These are phyloP conservation scores for Falcaria lacertinaria DNA, from an alignment of 2,888 invertebrate genomes.

Conservation along the genomic window DNA sequence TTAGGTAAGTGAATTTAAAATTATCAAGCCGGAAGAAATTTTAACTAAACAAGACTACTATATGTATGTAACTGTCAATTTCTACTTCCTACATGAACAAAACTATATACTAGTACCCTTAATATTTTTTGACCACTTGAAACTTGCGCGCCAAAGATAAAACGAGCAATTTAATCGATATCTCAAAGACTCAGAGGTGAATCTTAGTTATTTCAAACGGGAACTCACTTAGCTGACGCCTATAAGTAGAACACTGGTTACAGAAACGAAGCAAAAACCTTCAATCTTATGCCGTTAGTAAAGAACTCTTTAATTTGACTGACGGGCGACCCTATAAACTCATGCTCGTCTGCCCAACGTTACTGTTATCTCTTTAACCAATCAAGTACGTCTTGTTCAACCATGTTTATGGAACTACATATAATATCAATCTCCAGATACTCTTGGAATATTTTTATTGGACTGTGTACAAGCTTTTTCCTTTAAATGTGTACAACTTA, in stretches of 20 bases:
- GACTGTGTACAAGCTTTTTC: no score
- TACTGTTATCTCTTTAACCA: constrained; percentile 3
- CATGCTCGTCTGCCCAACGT: constrained; percentile 4
- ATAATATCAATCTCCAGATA: no score
- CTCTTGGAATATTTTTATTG: no score
- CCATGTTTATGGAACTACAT: not conserved
- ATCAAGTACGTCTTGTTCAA: constrained; percentile 3
- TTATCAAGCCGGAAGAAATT: no score
- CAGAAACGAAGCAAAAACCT: constrained; percentile 31
- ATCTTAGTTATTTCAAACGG: constrained; percentile 14
- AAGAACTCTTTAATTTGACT: constrained; percentile 27
- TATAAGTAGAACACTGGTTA: constrained; percentile 12
- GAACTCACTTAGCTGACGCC: not conserved
- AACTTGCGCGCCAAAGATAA: not conserved
- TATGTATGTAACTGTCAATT: no score
- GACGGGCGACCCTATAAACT: constrained; percentile 18
- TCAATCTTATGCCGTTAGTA: constrained; percentile 38
- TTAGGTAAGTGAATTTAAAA: no score
- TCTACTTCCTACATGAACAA: no score
- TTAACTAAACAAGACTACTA: no score
- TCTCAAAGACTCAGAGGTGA: constrained; percentile 10
- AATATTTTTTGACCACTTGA: no score
- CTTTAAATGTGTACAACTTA: no score
- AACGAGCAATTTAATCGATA: not conserved
- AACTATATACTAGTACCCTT: no score